Evolutionary conservation across 92 coral and sea anemone genomes (phyloP), one percentile per base, ranked within the genome.

Genomic region (Virgularia gustaviana): DNA sequence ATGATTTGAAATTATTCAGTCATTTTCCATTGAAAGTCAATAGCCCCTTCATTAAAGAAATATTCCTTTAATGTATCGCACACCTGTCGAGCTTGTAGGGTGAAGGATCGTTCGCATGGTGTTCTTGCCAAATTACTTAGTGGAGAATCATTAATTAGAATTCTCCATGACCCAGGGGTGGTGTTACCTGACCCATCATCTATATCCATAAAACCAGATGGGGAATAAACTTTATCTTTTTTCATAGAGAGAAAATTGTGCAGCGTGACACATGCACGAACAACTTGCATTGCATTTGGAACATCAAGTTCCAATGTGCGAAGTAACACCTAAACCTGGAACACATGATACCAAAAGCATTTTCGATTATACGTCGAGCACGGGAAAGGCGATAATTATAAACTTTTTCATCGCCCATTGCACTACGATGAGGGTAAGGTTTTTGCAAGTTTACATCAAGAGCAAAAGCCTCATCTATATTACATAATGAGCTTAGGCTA

Each of bases 391-490:
- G 3, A 57, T 74, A 84, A 36, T 85, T 75, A 25, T 67, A 79
- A 3, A 79, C 63, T 29, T 85, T 85, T 35, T 85, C 57, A 65
- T 65, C 72, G 16, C 85, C 89, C 78, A 79, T 66, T 43, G 83
- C 87, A 36, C 49, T 61, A 32, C 78, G 33, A 28, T 78, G 80
- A 0, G 83, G 76, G 33, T 31, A 83, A 61, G 80, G 83, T 32
- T 80, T 76, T 83, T 80, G 80, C 24, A 85, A 62, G 70, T 79
- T 79, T 6, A 25, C 64, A 80, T 80, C 82, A 11, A 85, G 39
- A 18, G 85, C 82, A 85, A 85, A 85, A 11, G 89, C 89, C 19
- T 85, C 89, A 77, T 85, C 86, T 4, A 76, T 75, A 16, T 84
- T 73, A 42, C 84, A 84, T 25, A 67, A 43, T 2, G 20, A 13